Conservation (phyloP, 2,113 vertebrate species). For the Pitta sordida region DNA sequence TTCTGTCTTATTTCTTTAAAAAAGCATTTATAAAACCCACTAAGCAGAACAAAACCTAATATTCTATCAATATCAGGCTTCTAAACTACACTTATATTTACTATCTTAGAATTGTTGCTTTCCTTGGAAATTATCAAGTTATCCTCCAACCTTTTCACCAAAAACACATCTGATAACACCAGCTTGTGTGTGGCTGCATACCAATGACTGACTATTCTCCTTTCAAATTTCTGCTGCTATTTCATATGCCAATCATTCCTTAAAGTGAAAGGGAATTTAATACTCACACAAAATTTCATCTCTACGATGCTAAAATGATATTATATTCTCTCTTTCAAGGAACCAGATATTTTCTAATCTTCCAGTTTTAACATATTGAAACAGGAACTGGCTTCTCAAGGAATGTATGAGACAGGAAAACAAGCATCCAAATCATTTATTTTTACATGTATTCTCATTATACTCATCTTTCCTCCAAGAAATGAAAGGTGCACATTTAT, state of each 20-base stretch:
- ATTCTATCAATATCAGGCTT: not conserved
- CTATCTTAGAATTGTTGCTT: not conserved
- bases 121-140: not conserved
- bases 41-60: not conserved
- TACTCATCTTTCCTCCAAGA: not conserved
- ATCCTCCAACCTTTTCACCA: not conserved
- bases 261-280: not conserved
- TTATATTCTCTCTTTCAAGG: not conserved
- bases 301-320: not conserved
- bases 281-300: not conserved
- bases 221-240: not conserved
- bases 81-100: not conserved
- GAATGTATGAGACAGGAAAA: rapidly evolving
- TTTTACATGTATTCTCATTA: not conserved
- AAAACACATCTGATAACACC: not conserved
- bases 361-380: not conserved
- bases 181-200: not conserved
- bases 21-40: not conserved
- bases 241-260: not conserved
- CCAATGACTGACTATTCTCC: not conserved
- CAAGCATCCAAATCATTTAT: not conserved
- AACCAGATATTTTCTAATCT: not conserved
- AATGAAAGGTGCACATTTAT: not conserved
- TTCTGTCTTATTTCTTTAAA: no score
- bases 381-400: not conserved